Evolutionary conservation across 2,888 invertebrate species (phyloP).

Genomic region (Xestia rhomboidea): DNA sequence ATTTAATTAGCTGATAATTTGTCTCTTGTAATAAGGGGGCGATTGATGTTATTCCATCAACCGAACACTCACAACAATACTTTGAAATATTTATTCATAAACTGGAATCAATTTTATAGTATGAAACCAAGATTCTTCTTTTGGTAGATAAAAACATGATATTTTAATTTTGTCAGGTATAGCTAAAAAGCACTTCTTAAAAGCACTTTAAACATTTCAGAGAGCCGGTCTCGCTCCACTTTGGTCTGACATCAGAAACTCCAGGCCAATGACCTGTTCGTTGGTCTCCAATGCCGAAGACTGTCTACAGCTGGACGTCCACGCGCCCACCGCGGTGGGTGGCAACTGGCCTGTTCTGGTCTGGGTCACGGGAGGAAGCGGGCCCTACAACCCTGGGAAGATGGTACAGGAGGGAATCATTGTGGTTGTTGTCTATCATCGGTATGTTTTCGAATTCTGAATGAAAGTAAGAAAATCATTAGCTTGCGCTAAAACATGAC

Average conservation of each 20-base stretch:
- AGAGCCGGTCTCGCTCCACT: conserved; percentile 80
- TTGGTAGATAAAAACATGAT: background rate
- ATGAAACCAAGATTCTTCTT: background rate
- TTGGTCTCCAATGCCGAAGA: conserved; percentile 86
- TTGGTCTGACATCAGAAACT: conserved; percentile 79
- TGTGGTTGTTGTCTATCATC: conserved; percentile 81
- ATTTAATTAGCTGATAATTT: background rate
- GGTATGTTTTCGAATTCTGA: conserved; percentile 64
- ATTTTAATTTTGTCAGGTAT: background rate
- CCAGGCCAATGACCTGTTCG: conserved; percentile 74
- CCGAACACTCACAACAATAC: background rate
- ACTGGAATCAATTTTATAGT: background rate
- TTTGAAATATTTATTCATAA: background rate
- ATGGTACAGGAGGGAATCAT: conserved; percentile 80
- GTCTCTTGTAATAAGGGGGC: background rate
- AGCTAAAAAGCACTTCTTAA: no score
- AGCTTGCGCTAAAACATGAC: conserved; percentile 1
- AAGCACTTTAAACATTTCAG: conserved; percentile 67
- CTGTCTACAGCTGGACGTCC: conserved; percentile 92
- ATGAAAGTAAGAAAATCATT: background rate
- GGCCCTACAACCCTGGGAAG: conserved; percentile 76
- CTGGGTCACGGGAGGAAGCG: conserved; percentile 81
- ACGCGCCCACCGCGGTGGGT: conserved; percentile 86
- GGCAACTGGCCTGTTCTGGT: conserved; percentile 80
- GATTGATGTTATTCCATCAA: background rate